These are phyloP conservation scores for Aurelia sp. DNA, from an alignment of 30 jellyfish, hydroid and myxozoan species.

Conservation along the genomic window DNA sequence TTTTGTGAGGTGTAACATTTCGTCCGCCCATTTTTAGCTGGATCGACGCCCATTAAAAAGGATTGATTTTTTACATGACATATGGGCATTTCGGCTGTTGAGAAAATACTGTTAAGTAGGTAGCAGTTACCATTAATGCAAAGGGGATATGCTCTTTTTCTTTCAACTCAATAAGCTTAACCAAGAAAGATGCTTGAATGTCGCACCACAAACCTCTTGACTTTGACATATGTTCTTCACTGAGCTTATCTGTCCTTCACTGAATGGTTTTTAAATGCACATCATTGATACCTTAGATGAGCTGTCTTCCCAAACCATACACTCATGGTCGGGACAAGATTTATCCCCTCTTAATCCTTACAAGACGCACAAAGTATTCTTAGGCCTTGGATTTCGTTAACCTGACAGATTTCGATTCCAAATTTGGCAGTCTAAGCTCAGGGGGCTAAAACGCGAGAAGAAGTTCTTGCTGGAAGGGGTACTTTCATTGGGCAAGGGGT, in stretches of 20 bases:
- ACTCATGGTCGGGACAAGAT: neutral
- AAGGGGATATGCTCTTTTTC: conserved; percentile 23
- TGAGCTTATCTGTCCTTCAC: neutral
- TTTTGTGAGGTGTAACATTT: neutral
- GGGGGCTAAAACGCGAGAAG: too few relatives aligned
- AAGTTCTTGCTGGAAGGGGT: too few relatives aligned
- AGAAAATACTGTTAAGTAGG: neutral
- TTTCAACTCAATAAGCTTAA: conserved; percentile 26
- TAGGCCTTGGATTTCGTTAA: too few relatives aligned
- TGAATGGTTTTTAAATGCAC: neutral
- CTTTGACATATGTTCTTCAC: conserved; percentile 61
- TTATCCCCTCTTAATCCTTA: neutral
- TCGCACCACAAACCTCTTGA: conserved; percentile 65
- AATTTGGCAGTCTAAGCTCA: too few relatives aligned
- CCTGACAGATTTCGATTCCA: too few relatives aligned
- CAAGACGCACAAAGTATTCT: too few relatives aligned
- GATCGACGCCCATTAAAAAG: conserved; percentile 40
- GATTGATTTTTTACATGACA: conserved; percentile 7
- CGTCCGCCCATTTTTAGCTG: conserved; percentile 53
- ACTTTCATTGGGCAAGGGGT: too few relatives aligned
- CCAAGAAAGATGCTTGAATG: conserved; percentile 38
- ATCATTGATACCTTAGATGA: neutral
- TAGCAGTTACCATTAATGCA: neutral
- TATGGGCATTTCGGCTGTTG: conserved; percentile 7
- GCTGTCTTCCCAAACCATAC: conserved; percentile 8